Conservation (phyloP, 2,888 invertebrate genomes). For the Plutella xylostella region DNA sequence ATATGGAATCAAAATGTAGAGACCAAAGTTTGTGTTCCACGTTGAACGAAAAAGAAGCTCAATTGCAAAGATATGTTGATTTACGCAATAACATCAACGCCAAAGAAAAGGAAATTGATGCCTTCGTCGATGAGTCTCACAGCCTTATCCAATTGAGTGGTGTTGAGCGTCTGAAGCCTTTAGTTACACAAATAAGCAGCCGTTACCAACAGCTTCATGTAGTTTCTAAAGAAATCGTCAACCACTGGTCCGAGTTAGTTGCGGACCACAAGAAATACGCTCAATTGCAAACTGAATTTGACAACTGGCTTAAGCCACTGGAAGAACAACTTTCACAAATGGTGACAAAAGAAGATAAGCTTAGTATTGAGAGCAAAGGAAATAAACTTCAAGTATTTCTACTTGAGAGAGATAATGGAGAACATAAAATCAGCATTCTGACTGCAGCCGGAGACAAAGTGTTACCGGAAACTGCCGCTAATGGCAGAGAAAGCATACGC, state of each 20-base stretch:
- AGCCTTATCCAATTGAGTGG: constrained; percentile 85
- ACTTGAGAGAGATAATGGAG: constrained; percentile 87
- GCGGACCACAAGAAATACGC: constrained; percentile 86
- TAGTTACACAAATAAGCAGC: constrained; percentile 90
- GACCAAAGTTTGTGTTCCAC: constrained; percentile 88
- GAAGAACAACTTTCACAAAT: constrained; percentile 76
- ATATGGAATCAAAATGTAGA: constrained; percentile 85
- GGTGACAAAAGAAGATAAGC: constrained; percentile 73
- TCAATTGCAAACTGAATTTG: constrained; percentile 79
- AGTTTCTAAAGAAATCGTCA: constrained; percentile 87
- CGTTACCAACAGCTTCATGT: constrained; percentile 85
- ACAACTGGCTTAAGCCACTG: constrained; percentile 81
- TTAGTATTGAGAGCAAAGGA: constrained; percentile 74
- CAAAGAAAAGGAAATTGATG: constrained; percentile 88
- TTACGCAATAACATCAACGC: constrained; percentile 80
- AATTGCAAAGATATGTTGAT: constrained; percentile 77
- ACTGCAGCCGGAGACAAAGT: constrained; percentile 87
- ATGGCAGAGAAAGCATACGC: constrained; percentile 90
- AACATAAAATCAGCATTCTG: constrained; percentile 79
- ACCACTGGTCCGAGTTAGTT: constrained; percentile 84
- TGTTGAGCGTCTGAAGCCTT: constrained; percentile 85
- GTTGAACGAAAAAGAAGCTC: constrained; percentile 82
- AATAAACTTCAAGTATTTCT: constrained; percentile 78
- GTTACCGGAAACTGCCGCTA: constrained; percentile 92
- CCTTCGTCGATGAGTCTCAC: constrained; percentile 91